These are phyloP conservation scores for Trichosurus vulpecula DNA, from an alignment of 2,797 vertebrate species.

Conservation along the genomic window DNA sequence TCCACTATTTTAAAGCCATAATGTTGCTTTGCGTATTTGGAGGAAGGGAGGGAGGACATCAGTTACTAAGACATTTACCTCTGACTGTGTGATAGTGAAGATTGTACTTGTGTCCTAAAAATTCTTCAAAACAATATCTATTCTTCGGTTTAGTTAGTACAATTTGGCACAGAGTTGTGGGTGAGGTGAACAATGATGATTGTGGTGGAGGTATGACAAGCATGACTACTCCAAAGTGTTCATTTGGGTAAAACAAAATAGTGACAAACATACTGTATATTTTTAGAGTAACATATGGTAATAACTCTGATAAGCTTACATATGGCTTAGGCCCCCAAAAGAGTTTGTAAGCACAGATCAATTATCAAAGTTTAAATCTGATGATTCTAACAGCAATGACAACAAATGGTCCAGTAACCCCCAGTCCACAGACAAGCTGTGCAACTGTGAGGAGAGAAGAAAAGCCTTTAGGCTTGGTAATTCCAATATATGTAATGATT, in stretches of 20 bases:
- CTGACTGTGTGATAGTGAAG: not conserved
- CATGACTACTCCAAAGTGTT: not conserved
- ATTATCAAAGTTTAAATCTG: not conserved
- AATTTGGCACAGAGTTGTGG: not conserved
- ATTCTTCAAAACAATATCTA: not conserved
- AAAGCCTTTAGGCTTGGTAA: too few species aligned
- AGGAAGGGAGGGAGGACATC: rapidly evolving
- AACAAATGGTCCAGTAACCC: not conserved
- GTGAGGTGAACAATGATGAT: not conserved
- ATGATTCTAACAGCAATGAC: not conserved
- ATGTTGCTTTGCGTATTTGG: not conserved
- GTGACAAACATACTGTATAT: not conserved
- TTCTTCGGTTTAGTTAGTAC: not conserved
- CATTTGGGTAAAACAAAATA: not conserved
- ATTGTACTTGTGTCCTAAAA: not conserved
- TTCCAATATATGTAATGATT: too few species aligned
- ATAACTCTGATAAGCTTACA: not conserved
- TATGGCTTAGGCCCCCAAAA: not conserved
- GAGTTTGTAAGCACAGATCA: not conserved
- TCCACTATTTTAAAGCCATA: not conserved
- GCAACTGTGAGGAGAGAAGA: too few species aligned
- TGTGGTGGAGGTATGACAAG: not conserved
- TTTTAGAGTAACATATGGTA: not conserved
- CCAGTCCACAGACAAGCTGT: too few species aligned
- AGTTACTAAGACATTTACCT: not conserved